Conservation (phyloP, 2,888 invertebrate genomes). For the Nasonovia ribisnigri region DNA sequence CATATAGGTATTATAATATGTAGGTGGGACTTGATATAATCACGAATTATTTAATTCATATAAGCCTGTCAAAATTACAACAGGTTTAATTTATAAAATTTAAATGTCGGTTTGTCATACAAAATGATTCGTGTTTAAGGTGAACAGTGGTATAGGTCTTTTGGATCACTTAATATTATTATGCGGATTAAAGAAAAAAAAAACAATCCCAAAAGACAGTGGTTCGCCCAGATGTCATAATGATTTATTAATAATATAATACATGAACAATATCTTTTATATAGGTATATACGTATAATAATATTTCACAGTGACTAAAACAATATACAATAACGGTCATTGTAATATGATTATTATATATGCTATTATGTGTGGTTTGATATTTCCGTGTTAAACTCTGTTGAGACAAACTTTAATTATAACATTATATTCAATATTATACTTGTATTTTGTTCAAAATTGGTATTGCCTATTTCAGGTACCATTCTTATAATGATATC, state of each 20-base stretch:
- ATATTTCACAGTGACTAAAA: background rate
- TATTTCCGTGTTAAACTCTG: background rate
- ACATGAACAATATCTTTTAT: background rate
- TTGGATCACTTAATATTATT: background rate
- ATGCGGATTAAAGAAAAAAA: background rate
- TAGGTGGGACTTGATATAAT: background rate
- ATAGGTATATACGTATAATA: background rate
- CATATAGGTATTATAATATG: background rate
- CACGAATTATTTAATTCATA: background rate
- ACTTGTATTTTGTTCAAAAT: background rate
- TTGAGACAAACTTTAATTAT: background rate
- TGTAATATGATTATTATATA: background rate
- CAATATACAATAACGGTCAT: background rate
- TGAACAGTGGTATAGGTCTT: background rate
- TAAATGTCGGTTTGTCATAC: constrained; percentile 6
- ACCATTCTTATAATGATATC: background rate
- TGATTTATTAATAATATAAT: background rate
- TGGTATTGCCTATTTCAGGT: background rate
- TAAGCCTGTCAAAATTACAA: constrained; percentile 3
- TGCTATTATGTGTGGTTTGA: background rate
- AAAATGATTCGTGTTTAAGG: background rate
- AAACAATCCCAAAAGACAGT: background rate
- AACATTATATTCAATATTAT: background rate
- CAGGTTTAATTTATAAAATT: constrained; percentile 26
- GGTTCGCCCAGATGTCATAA: background rate